phyloP scores from a whole-genome alignment of 2,888 invertebrate species.

The Erebia palarica region DNA sequence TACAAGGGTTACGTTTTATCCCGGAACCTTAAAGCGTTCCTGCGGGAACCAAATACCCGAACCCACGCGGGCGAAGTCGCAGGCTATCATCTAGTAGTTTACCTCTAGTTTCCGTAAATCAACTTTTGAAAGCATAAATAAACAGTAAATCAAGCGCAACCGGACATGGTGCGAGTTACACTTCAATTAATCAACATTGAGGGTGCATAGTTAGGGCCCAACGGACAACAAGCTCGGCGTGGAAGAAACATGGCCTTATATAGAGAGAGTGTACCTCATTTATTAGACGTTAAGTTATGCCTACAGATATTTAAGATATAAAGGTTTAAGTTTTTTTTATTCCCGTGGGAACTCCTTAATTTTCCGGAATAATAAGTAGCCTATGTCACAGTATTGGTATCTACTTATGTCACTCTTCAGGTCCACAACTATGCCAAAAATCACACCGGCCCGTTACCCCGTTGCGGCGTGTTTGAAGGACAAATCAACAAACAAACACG shows the following conservation, averaged over 20 bases:
- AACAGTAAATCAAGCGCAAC: slow-evolving; percentile 17
- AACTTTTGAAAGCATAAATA: slow-evolving; percentile 13
- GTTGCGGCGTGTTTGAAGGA: too few species aligned
- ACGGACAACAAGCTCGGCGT: not conserved
- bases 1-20: too few species aligned
- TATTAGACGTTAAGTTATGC: not conserved
- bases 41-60: too few species aligned
- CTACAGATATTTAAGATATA: not conserved
- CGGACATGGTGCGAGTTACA: slow-evolving; percentile 22
- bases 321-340: too few species aligned
- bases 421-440: too few species aligned
- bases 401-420: too few species aligned
- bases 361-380: too few species aligned
- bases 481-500: too few species aligned
- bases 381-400: too few species aligned
- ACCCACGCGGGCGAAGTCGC: not conserved
- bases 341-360: too few species aligned
- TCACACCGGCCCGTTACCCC: too few species aligned
- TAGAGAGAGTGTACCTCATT: not conserved
- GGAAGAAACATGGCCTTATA: not conserved
- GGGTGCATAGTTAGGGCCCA: slow-evolving; percentile 19
- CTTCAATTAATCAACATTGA: slow-evolving; percentile 30
- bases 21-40: too few species aligned
- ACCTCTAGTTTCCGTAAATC: not conserved
- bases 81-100: not conserved